Conservation (phyloP, 1,140 invertebrate species). For the Diachasmimorpha longicaudata region DNA sequence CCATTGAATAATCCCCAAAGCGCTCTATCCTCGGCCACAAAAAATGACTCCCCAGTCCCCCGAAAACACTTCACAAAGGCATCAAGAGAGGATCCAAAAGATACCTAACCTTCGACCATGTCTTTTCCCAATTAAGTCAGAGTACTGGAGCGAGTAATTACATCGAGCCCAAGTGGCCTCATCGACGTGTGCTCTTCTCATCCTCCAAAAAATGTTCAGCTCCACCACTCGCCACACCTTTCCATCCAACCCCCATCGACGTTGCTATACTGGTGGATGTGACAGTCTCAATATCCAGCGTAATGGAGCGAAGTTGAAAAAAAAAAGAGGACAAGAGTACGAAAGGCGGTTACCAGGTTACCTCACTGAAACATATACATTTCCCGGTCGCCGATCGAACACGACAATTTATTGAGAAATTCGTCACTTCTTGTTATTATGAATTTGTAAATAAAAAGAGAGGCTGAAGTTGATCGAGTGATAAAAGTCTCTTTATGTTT, state of each 20-base stretch:
- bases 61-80: neutral
- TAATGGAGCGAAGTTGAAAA: slow-evolving; percentile 2
- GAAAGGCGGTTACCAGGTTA: slow-evolving; percentile 23
- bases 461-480: no score
- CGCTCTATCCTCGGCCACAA: neutral
- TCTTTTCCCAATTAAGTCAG: slow-evolving; percentile 9
- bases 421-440: neutral
- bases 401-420: neutral
- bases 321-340: slow-evolving; percentile 5
- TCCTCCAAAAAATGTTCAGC: neutral
- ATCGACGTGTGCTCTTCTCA: neutral
- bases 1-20: neutral
- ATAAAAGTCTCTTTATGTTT: no score
- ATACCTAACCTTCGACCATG: neutral
- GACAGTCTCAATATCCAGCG: neutral
- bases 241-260: neutral
- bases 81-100: neutral
- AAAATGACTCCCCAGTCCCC: neutral
- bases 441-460: neutral
- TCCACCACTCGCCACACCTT: neutral
- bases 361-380: slow-evolving; percentile 1
- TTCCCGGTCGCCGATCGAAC: slow-evolving; percentile 10
- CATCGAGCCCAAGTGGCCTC: neutral
- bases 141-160: slow-evolving; percentile 15
- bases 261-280: neutral